Evolutionary conservation across 1,140 invertebrate species (phyloP), one percentile per base, ranked within the genome.

Genomic region (Cotesia typhae): DNA sequence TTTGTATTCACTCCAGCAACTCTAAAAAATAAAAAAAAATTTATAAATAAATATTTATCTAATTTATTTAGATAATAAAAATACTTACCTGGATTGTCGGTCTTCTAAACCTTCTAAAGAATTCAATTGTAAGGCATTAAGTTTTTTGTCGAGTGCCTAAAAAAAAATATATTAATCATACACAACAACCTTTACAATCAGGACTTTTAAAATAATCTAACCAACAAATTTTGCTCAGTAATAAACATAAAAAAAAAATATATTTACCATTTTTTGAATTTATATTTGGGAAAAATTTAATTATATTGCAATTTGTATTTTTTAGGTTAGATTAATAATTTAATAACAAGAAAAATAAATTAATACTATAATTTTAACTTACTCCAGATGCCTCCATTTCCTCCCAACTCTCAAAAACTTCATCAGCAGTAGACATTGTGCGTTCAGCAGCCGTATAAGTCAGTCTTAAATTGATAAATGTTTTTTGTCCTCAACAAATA

Each of bases 361-460:
- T 55, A 12, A 55, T 7, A 4, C 3, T 66, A 28, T 47, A 4
- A 61, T 17, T 38, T 38, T 4, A 37, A 79, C 85, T 87, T 83
- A 92, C 91, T 83, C 88, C 89, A 64, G 89, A 90, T 84, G 93
- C 93, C 80, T 93, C 92, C 86, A 94, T 92, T 87, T 94, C 92
- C 88, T 95, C 93, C 93, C 93, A 95, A 88, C 91, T 93, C 85
- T 94, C 93, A 79, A 91, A 88, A 81, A 91, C 89, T 78, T 91
- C 90, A 76, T 90, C 89, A 77, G 87, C 86, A 73, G 85, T 81
- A 74, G 88, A 88, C 87, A 88, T 88, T 66, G 68, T 71, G 37
- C 35, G 37, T 10, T 28, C 4, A 59, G 28, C 20, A 53, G 51
- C 10, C 6, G n/a, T 67, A 7, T 14, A 20, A 51, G 20, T 51